phyloP scores from a whole-genome alignment of 2,888 invertebrate genomes.

The Ophion ellenae region DNA sequence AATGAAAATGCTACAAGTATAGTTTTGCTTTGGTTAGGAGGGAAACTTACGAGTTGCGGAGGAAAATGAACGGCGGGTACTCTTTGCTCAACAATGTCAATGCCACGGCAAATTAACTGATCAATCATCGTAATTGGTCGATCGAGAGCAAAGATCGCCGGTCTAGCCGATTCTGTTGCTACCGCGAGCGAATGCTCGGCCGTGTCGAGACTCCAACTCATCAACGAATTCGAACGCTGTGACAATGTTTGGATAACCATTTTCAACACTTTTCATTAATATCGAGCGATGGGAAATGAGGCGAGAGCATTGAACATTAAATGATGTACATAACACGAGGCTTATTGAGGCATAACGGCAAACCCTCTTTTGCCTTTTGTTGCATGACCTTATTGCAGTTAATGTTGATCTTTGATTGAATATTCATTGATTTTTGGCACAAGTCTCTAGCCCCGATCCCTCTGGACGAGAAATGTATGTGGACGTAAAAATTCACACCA shows the following conservation, averaged over 20 bases:
- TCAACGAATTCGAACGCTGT: conserved; percentile 89
- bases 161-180: conserved; percentile 90
- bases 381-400: no score
- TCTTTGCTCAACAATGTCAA: conserved; percentile 93
- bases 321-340: no score
- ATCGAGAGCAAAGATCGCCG: conserved; percentile 87
- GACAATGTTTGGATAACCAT: conserved; percentile 34
- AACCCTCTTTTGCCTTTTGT: no score
- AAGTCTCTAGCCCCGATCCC: no score
- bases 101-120: conserved; percentile 91
- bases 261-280: background rate
- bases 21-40: background rate
- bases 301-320: no score
- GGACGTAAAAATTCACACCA: no score
- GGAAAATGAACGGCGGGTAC: conserved; percentile 93
- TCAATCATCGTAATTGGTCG: conserved; percentile 90
- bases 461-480: no score
- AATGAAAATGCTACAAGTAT: background rate
- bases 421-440: no score
- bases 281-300: background rate
- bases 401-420: no score
- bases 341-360: background rate
- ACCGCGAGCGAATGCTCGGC: conserved; percentile 90
- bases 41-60: conserved; percentile 90
- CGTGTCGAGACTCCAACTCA: conserved; percentile 90